phyloP scores from a whole-genome alignment of 2,888 invertebrate species.

The Drosophila multiciliata region DNA sequence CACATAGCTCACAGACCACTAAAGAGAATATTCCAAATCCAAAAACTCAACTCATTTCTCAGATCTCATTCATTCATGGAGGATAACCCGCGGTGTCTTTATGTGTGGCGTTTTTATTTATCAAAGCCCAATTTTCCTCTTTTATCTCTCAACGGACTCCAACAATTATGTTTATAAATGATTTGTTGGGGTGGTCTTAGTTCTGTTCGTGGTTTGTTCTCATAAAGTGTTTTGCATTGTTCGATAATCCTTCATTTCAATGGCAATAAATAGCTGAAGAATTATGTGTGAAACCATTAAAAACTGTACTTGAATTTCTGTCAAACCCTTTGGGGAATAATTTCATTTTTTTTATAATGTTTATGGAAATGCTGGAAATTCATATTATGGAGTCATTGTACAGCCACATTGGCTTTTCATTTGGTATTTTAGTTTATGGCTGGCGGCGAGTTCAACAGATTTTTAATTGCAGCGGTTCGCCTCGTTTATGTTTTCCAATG shows the following conservation, averaged over 20 bases:
- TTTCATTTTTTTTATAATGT: slow-evolving; percentile 22
- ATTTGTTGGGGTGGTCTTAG: slow-evolving; percentile 75
- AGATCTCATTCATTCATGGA: slow-evolving; percentile 47
- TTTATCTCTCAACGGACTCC: slow-evolving; percentile 56
- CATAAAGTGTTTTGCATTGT: slow-evolving; percentile 22
- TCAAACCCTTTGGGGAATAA: slow-evolving; percentile 56
- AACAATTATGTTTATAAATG: slow-evolving; percentile 74
- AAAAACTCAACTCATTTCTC: slow-evolving; percentile 30
- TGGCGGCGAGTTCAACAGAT: slow-evolving; percentile 71
- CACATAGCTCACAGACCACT: slow-evolving; percentile 20
- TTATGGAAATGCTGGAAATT: slow-evolving; percentile 1
- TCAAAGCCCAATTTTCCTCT: slow-evolving; percentile 16
- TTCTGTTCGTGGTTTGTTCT: slow-evolving; percentile 16
- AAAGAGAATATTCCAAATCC: slow-evolving; percentile 2
- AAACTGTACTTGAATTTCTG: slow-evolving; percentile 58
- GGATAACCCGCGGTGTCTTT: slow-evolving; percentile 69
- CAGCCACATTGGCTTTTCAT: slow-evolving; percentile 26
- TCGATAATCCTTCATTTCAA: slow-evolving; percentile 66
- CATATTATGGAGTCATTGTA: neutral
- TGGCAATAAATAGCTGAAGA: slow-evolving; percentile 56
- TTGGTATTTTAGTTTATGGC: slow-evolving; percentile 49
- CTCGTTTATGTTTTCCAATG: slow-evolving; percentile 61
- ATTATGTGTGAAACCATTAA: slow-evolving; percentile 76
- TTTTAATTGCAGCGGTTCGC: slow-evolving; percentile 69
- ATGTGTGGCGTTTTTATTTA: slow-evolving; percentile 39